Evolutionary conservation across 2,888 invertebrate genomes (phyloP).

Genomic region (Opisthograptis luteolata): DNA sequence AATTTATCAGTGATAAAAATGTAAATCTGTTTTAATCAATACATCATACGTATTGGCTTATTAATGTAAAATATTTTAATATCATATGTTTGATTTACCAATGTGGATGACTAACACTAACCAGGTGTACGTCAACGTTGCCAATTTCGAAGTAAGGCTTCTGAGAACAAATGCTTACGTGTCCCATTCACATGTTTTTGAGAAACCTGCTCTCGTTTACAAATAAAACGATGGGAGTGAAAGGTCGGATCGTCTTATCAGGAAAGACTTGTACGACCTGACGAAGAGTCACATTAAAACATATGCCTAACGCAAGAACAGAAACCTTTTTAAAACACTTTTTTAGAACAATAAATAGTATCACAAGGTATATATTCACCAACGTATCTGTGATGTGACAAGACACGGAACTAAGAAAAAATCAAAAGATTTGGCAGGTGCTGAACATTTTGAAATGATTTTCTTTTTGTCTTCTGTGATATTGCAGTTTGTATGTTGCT

Average conservation of each 20-base stretch:
- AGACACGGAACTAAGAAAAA: too few relatives aligned
- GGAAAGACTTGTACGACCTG: not conserved
- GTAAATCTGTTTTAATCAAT: not conserved
- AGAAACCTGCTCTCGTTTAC: conserved; percentile 67
- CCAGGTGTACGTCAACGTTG: conserved; percentile 52
- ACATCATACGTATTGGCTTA: conserved; percentile 1
- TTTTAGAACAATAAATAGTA: too few relatives aligned
- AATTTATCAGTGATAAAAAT: not conserved
- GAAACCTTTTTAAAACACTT: too few relatives aligned
- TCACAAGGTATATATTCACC: too few relatives aligned
- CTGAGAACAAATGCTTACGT: conserved; percentile 54
- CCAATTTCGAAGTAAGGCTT: conserved; percentile 53
- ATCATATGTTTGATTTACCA: conserved; percentile 8
- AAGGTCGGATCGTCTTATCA: not conserved
- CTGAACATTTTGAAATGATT: too few relatives aligned
- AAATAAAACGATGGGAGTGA: conserved; percentile 56
- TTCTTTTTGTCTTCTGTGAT: too few relatives aligned
- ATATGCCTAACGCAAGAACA: too few relatives aligned
- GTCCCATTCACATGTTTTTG: conserved; percentile 50
- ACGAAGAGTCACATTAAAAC: too few relatives aligned
- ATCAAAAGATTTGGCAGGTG: too few relatives aligned
- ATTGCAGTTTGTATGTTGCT: not conserved
- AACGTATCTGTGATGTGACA: too few relatives aligned
- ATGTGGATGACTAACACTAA: conserved; percentile 43
- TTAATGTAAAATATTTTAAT: conserved; percentile 18